phyloP scores from a whole-genome alignment of 1,140 invertebrate species.

The Cherax destructor region DNA sequence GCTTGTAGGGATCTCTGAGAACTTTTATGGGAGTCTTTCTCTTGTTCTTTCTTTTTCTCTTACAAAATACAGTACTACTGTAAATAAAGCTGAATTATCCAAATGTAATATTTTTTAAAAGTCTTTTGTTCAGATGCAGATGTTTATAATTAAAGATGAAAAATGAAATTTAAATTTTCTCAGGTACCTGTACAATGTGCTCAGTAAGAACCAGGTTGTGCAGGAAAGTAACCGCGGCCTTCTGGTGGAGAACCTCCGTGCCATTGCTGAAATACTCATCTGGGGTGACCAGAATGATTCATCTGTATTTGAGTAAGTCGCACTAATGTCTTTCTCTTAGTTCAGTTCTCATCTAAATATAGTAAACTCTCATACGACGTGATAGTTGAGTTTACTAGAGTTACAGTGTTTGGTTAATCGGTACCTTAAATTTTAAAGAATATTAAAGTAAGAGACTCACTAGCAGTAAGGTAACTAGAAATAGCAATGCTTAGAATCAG shows the following conservation, averaged over 20 bases:
- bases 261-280: constrained; percentile 99
- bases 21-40: too few relatives aligned
- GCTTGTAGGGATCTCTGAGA: too few relatives aligned
- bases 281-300: constrained; percentile 99
- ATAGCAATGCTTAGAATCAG: too few relatives aligned
- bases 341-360: too few relatives aligned
- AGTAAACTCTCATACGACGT: too few relatives aligned
- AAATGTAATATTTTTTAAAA: background rate
- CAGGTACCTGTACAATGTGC: constrained; percentile 93
- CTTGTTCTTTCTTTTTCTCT: background rate
- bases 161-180: constrained; percentile 70
- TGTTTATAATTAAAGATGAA: background rate
- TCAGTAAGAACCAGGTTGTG: constrained; percentile 97
- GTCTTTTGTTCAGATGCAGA: too few relatives aligned
- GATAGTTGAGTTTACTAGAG: too few relatives aligned
- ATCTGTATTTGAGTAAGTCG: constrained; percentile 97
- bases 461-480: too few relatives aligned
- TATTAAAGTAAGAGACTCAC: too few relatives aligned
- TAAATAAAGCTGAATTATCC: background rate
- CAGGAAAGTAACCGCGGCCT: constrained; percentile 95
- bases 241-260: constrained; percentile 96
- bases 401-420: too few relatives aligned
- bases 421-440: too few relatives aligned
- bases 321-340: background rate
- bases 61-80: background rate